Conservation (phyloP, 2,888 invertebrate genomes). For the Beris morrisii region DNA sequence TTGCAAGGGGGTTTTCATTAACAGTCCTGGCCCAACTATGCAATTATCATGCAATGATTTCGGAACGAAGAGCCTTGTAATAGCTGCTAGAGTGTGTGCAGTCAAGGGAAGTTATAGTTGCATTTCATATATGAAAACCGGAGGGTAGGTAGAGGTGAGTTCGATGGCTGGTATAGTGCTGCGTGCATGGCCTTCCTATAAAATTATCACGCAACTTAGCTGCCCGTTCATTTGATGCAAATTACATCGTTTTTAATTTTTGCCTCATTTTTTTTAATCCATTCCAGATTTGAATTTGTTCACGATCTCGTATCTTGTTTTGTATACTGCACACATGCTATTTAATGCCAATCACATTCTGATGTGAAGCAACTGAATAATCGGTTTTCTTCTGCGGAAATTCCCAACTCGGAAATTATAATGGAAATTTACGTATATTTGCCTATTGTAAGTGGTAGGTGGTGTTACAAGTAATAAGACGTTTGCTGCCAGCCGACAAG, state of each 20-base stretch:
- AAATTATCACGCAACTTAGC: conserved; percentile 30
- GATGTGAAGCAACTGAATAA: too few species aligned
- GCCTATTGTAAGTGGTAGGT: too few species aligned
- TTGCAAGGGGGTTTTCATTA: conserved; percentile 21
- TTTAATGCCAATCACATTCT: too few species aligned
- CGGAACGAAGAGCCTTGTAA: conserved; percentile 4
- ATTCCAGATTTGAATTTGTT: conserved; percentile 31
- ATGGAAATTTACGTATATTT: too few species aligned
- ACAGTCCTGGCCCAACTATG: conserved; percentile 19
- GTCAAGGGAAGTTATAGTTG: not conserved
- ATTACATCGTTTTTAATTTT: conserved; percentile 2
- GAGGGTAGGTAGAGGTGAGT: conserved; percentile 13
- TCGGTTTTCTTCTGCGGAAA: too few species aligned
- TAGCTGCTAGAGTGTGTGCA: not conserved
- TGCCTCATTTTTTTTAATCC: conserved; percentile 6
- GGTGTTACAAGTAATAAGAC: too few species aligned
- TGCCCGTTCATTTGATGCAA: conserved; percentile 30
- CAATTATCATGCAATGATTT: conserved; percentile 32
- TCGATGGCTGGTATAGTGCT: conserved; percentile 20
- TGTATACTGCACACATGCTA: too few species aligned
- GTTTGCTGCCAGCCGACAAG: too few species aligned
- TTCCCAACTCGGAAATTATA: too few species aligned
- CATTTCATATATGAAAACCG: not conserved
- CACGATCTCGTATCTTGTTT: conserved; percentile 20
- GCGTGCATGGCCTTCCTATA: conserved; percentile 26